These are phyloP conservation scores for Eulemur albifrons DNA, from an alignment of 2,797 vertebrate species.

Conservation along the genomic window DNA sequence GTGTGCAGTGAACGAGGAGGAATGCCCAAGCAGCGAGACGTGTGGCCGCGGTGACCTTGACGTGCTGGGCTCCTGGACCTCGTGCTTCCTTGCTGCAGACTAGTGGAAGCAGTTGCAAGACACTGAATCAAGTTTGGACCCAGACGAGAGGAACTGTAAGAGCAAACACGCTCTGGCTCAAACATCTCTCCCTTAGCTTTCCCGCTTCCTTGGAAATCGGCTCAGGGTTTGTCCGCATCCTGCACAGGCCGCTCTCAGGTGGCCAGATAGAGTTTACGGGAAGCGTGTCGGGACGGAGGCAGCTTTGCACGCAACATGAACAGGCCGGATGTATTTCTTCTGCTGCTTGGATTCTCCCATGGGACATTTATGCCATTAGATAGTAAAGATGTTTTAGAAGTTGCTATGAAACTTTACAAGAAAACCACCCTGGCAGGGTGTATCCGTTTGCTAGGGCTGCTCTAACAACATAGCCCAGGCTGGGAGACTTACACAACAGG, in stretches of 20 bases:
- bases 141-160: neutral
- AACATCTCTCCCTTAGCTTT: neutral
- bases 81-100: too few relatives aligned
- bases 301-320: neutral
- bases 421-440: neutral
- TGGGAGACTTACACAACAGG: neutral
- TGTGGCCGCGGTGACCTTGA: fast-evolving
- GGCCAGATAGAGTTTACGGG: too few relatives aligned
- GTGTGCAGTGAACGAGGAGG: neutral
- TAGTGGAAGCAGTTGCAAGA: neutral
- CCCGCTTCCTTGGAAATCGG: neutral
- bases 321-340: neutral
- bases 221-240: neutral
- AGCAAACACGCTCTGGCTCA: fast-evolving
- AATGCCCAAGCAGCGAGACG: fast-evolving
- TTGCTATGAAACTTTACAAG: neutral
- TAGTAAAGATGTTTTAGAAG: neutral
- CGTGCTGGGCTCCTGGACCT: neutral
- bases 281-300: neutral
- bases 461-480: neutral
- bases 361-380: neutral
- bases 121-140: neutral
- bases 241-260: neutral
- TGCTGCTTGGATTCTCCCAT: neutral
- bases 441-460: neutral